Conservation (phyloP, 2,888 invertebrate genomes). For the Aricia artaxerxes region DNA sequence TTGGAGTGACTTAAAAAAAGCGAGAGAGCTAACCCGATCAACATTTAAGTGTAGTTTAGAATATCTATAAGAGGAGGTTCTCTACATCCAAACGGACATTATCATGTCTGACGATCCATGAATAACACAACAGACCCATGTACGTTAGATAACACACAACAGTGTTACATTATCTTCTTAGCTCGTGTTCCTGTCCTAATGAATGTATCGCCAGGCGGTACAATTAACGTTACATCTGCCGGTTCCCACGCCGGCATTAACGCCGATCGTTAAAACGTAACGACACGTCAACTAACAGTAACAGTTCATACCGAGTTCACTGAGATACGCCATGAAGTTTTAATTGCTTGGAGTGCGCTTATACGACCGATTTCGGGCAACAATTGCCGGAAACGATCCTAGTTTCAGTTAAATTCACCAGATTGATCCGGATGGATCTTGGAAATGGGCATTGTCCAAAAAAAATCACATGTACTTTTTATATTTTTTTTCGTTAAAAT, state of each 20-base stretch:
- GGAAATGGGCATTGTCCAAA: neutral
- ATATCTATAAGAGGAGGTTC: too few species aligned
- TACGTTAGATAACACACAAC: conserved; percentile 9
- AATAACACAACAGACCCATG: neutral
- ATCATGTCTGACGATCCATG: too few species aligned
- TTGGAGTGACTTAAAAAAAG: neutral
- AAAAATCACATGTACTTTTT: too few species aligned
- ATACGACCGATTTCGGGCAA: neutral
- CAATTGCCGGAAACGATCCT: neutral
- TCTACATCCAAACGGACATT: too few species aligned
- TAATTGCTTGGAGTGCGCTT: conserved; percentile 1
- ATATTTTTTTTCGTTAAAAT: too few species aligned
- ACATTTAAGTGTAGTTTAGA: too few species aligned
- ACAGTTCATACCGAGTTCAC: conserved; percentile 24
- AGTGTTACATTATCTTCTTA: conserved; percentile 8
- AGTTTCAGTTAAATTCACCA: neutral
- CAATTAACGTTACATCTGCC: conserved; percentile 23
- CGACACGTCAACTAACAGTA: conserved; percentile 23
- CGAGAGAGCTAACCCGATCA: neutral
- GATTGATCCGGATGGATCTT: neutral
- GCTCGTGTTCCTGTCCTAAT: conserved; percentile 9
- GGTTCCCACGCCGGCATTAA: conserved; percentile 21
- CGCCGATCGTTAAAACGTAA: conserved; percentile 6
- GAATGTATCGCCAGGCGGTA: conserved; percentile 8
- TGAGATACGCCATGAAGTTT: conserved; percentile 23